These are phyloP conservation scores for Amblyopsis hoosieri DNA, from an alignment of 2,797 vertebrate species.

Conservation along the genomic window DNA sequence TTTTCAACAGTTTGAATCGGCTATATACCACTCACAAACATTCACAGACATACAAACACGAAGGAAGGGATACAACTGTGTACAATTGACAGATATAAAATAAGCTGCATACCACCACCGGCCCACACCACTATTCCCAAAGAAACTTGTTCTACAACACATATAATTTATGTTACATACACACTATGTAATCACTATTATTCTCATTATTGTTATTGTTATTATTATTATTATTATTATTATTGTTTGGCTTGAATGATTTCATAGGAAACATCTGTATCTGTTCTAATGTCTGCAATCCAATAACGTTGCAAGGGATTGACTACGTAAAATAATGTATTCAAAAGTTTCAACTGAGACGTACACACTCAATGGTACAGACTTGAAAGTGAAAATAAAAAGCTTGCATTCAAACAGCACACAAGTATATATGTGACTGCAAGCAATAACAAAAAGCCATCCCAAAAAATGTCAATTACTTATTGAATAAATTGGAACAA, in stretches of 20 bases:
- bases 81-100: conserved; percentile 72
- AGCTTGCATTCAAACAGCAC: conserved; percentile 77
- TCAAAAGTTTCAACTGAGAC: conserved; percentile 62
- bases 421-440: conserved; percentile 76
- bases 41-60: conserved; percentile 71
- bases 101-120: conserved; percentile 76
- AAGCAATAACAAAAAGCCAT: conserved; percentile 74
- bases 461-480: conserved; percentile 73
- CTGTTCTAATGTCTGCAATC: conserved; percentile 64
- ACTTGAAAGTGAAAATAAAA: conserved; percentile 69
- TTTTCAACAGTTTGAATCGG: conserved; percentile 77
- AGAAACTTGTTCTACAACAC: conserved; percentile 71
- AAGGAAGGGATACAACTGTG: conserved; percentile 68
- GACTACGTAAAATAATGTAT: conserved; percentile 64
- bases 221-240: conserved; percentile 61
- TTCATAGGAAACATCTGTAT: conserved; percentile 64
- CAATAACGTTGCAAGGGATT: conserved; percentile 67
- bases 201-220: conserved; percentile 58
- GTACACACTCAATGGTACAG: conserved; percentile 72
- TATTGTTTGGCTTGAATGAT: conserved; percentile 77
- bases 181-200: conserved; percentile 58
- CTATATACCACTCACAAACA: conserved; percentile 68
- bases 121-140: conserved; percentile 61
- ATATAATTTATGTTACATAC: conserved; percentile 69
- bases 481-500: conserved; percentile 74